These are phyloP conservation scores for Dendroctonus ponderosae DNA, from an alignment of 1,140 invertebrate genomes.

Conservation along the genomic window DNA sequence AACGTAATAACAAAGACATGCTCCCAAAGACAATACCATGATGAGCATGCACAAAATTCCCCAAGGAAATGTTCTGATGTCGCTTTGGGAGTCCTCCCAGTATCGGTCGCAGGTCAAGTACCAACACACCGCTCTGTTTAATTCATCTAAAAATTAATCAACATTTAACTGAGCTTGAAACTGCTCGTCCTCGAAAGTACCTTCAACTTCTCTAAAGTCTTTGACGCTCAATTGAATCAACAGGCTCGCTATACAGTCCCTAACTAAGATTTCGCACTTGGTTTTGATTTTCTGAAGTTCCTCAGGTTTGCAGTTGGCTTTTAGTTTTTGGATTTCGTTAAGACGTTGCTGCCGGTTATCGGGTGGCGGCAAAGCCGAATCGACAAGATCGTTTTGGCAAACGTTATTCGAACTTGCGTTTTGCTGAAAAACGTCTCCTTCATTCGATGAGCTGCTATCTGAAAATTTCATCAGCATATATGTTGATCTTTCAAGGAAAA, in stretches of 20 bases:
- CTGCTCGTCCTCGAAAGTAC: constrained; percentile 50
- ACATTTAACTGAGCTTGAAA: background rate
- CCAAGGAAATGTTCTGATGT: constrained; percentile 76
- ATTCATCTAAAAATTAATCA: constrained; percentile 63
- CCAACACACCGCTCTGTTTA: constrained; percentile 85
- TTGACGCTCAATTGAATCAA: constrained; percentile 75
- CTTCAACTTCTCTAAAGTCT: constrained; percentile 83
- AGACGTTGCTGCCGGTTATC: constrained; percentile 63
- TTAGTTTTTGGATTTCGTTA: constrained; percentile 68
- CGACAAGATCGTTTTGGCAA: constrained; percentile 65
- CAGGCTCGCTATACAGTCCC: constrained; percentile 75
- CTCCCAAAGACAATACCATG: constrained; percentile 73
- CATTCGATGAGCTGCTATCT: constrained; percentile 38
- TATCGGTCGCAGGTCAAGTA: constrained; percentile 89
- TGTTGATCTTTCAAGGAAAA: background rate
- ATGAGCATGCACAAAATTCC: constrained; percentile 71
- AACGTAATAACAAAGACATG: constrained; percentile 85
- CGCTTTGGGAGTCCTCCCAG: constrained; percentile 79
- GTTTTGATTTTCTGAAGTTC: constrained; percentile 71
- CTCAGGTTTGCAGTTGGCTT: constrained; percentile 79
- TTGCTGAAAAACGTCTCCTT: constrained; percentile 45
- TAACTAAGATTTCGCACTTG: constrained; percentile 59
- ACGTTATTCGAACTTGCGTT: constrained; percentile 49
- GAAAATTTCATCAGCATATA: constrained; percentile 12
- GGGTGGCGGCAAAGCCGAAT: constrained; percentile 64